Conservation (phyloP, 2,888 invertebrate species). For the Notodonta dromedarius region DNA sequence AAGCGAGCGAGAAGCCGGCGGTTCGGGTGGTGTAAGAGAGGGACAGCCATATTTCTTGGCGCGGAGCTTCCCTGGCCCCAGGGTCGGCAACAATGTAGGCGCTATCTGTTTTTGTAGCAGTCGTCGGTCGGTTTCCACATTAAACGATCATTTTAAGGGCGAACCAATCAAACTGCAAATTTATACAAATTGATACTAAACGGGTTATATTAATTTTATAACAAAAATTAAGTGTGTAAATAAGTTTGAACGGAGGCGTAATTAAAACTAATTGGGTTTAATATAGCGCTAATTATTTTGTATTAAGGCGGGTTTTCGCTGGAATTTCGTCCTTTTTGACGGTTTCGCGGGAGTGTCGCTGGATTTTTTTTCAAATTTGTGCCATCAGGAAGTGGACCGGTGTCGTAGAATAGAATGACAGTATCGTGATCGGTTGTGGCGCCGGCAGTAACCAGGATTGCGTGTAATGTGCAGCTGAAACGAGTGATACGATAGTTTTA, state of each 20-base stretch:
- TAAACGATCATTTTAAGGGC: constrained; percentile 83
- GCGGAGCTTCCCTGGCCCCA: constrained; percentile 33
- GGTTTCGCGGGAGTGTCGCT: constrained; percentile 51
- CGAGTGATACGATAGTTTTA: constrained; percentile 33
- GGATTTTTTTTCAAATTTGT: constrained; percentile 39
- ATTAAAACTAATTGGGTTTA: constrained; percentile 83
- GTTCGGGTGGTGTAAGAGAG: constrained; percentile 43
- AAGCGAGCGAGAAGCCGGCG: constrained; percentile 41
- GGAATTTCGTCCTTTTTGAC: constrained; percentile 70
- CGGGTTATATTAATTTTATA: constrained; percentile 84
- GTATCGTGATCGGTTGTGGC: background rate
- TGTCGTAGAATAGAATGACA: constrained; percentile 14
- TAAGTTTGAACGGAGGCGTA: constrained; percentile 80
- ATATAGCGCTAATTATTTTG: constrained; percentile 80
- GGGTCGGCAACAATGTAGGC: constrained; percentile 49
- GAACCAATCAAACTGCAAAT: constrained; percentile 83
- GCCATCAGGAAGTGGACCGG: constrained; percentile 29
- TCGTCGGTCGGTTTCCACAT: constrained; percentile 79
- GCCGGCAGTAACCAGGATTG: constrained; percentile 1
- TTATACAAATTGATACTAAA: constrained; percentile 84
- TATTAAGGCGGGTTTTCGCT: constrained; percentile 73
- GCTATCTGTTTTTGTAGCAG: constrained; percentile 80
- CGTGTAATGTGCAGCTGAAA: constrained; percentile 23
- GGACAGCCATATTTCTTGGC: constrained; percentile 51
- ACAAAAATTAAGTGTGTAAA: constrained; percentile 85